Evolutionary conservation across 2,888 invertebrate genomes (phyloP).

Genomic region (Sthenelais limicola): DNA sequence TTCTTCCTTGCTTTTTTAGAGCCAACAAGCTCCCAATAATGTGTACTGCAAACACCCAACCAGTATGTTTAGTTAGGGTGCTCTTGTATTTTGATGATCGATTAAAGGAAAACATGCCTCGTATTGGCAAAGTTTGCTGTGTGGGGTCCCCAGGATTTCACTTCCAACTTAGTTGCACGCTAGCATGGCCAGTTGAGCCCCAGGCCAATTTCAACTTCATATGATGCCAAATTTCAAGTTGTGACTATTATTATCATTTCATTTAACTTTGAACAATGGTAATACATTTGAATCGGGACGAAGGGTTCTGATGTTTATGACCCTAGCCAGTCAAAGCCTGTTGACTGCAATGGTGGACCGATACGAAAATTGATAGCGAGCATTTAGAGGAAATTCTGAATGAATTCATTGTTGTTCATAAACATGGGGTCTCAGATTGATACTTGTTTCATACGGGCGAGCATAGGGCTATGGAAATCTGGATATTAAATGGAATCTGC

Average conservation of each 20-base stretch:
- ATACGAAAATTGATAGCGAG: no score
- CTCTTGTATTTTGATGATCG: constrained; percentile 25
- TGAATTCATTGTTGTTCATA: no score
- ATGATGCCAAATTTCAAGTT: constrained; percentile 6
- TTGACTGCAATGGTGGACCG: no score
- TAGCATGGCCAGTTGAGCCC: neutral
- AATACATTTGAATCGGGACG: neutral
- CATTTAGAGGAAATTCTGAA: no score
- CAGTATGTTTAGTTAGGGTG: constrained; percentile 26
- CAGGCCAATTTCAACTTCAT: neutral
- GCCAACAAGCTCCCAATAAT: constrained; percentile 11
- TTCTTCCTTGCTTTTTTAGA: constrained; percentile 1
- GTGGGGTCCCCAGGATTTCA: neutral
- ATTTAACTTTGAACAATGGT: constrained; percentile 15
- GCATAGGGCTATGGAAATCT: no score
- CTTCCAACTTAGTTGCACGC: neutral
- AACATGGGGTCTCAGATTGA: no score
- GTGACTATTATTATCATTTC: constrained; percentile 32
- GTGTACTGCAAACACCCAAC: constrained; percentile 21
- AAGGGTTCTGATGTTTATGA: no score
- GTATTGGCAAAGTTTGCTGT: neutral
- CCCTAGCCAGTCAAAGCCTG: no score
- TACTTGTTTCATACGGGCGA: no score
- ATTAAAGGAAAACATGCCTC: constrained; percentile 24
- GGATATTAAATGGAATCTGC: no score